Percentiles rank a stretch among this genome's conserved stretches.
phyloP scores from a whole-genome alignment of 2,113 vertebrate species.

The Smithornis capensis region DNA sequence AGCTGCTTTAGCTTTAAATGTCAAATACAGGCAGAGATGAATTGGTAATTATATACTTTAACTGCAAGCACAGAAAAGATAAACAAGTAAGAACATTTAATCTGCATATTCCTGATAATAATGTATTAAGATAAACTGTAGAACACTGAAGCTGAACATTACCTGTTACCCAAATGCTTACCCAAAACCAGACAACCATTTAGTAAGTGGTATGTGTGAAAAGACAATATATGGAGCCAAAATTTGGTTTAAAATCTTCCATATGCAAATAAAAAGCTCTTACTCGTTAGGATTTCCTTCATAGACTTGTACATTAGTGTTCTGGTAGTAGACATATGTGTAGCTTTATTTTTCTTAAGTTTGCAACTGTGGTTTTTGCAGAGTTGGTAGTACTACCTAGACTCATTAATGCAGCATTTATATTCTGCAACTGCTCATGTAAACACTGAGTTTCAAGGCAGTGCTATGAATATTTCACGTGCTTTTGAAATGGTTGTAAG shows the following conservation, averaged over 20 bases:
- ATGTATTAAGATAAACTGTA: neutral
- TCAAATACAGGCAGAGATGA: neutral
- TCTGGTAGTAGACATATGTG: neutral
- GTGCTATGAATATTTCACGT: slow-evolving; percentile 1
- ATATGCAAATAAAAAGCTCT: neutral
- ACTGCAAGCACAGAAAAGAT: neutral
- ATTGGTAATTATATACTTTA: neutral
- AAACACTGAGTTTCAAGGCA: neutral
- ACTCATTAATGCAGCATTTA: slow-evolving; percentile 16
- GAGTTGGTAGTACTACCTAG: neutral
- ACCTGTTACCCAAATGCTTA: neutral
- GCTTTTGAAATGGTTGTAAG: neutral
- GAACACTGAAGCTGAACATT: neutral
- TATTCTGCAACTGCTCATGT: slow-evolving; percentile 20
- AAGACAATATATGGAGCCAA: neutral
- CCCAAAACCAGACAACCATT: neutral
- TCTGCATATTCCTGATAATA: neutral
- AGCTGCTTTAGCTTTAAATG: neutral
- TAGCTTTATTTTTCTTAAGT: neutral
- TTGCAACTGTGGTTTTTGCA: neutral
- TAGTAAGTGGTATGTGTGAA: neutral
- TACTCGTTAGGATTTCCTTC: neutral
- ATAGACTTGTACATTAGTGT: neutral
- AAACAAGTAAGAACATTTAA: neutral
- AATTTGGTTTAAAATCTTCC: neutral